Base-by-base conservation (phyloP, 2,113 vertebrate genomes). In the Xyrauchen texanus region DNA sequence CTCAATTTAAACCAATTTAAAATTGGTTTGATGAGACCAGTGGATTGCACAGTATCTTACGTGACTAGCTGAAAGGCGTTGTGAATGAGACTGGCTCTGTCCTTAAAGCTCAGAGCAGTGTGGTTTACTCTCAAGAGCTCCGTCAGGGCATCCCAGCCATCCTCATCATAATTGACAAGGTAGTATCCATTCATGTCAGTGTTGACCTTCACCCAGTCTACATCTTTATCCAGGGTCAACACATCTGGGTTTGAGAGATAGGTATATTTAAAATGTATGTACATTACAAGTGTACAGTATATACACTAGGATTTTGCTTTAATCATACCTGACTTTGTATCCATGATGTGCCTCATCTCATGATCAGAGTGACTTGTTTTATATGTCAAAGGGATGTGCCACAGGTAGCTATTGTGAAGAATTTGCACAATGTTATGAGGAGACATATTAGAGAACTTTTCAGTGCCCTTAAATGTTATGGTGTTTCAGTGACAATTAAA, bases 161-260 rank as follows among this genome's bases (percentile, higher is more conserved):
- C 84, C 12, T 81, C 88, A 71, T 92, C 91, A 0, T 97, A 97
- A 85, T 98, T 94, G 12, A 97, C 95, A 63, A 97, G 95, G 89
- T 98, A 97, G 88, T 95, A 97, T 46, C 96, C 95, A 7, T 90
- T 95, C 95, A 96, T 96, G 77, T 94, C 93, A 49, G 95, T 93
- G 1, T 96, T 97, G 83, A 98, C 96, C 87, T 97, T 97, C 85
- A 97, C 88, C 96, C 96, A 97, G 64, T 92, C 91, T 77, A 93
- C 95, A 82, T 94, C 91, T 87, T 95, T 90, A 0, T 90, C 91
- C 79, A 97, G 91, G 81, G 92, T 90, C 72, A 97, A 86, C 64
- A 94, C 88, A 85, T 95, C 96, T 98, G 66, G 16, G 58, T 63
- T 74, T 34, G 58, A 51, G 11, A 51, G 45, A 74, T 63, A 51